Evolutionary conservation across 2,797 vertebrate species (phyloP), one percentile per base, ranked within the genome.

Genomic region (Pseudomugil tenellus): DNA sequence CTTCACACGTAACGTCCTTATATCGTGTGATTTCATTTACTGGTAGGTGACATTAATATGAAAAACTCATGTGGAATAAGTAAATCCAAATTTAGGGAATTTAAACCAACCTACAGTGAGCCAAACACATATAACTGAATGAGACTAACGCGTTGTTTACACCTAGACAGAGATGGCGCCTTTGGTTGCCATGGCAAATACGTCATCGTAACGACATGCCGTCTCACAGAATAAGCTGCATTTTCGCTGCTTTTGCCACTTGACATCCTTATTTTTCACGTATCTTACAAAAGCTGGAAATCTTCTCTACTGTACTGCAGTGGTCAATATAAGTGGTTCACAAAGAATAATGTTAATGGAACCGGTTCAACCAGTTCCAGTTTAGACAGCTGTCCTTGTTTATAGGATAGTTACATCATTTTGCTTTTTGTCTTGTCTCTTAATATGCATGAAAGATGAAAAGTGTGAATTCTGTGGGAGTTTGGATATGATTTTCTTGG

Each of bases 241-340:
- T 52, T 70, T 57, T 31, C 69, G 53, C 64, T 66, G 74, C 65
- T 31, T 70, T 56, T 55, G 62, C 37, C 62, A 55, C 57, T 81
- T 88, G 77, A 78, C 81, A 77, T 68, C 70, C 52, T 32, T 49
- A 32, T 41, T 68, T 78, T 28, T 81, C 75, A 80, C 79, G 76
- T 63, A 70, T 78, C 58, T 67, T 51, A 67, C 74, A 58, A 71
- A n/a, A 11, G 54, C 58, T 65, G 26, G 67, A 76, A 68, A 46
- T 52, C 79, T 8, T 32, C 79, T 80, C 71, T 46, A 62, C 72
- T 53, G 54, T 49, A 10, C 10, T 68, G 46, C 26, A 32, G 10
- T 28, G 74, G 34, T 60, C 14, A 53, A 28, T 1, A 0, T 63
- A 61, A 67, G 26, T 52, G 51, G 41, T 67, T 26, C 13, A 58